Evolutionary conservation across 2,113 vertebrate species (phyloP).

Genomic region (Alethe castanea): DNA sequence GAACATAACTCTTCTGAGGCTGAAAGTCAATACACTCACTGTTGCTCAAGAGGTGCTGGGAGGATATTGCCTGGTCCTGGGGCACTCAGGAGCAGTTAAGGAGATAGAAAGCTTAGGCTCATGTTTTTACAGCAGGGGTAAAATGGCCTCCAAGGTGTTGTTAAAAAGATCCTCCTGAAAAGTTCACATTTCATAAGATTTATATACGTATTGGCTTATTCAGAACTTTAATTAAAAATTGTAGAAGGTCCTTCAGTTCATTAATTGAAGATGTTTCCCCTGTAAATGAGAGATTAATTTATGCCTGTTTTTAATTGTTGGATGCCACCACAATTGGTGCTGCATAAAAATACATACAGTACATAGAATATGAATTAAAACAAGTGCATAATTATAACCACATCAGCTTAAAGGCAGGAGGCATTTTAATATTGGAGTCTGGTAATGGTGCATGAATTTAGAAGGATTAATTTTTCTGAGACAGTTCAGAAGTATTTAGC

Average conservation of each 20-base stretch:
- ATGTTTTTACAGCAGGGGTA: neutral
- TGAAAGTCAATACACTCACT: neutral
- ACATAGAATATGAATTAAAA: constrained; percentile 55
- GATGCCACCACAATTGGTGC: neutral
- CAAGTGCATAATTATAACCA: constrained; percentile 48
- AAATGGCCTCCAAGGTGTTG: neutral
- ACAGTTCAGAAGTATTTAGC: constrained; percentile 56
- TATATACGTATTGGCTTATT: neutral
- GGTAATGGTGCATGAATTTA: constrained; percentile 58
- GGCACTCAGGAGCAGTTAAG: neutral
- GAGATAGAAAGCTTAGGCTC: neutral
- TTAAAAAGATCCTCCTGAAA: neutral
- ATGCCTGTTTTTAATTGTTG: constrained; percentile 56
- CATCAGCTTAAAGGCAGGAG: constrained; percentile 46
- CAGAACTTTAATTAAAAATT: constrained; percentile 48
- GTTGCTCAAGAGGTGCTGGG: neutral
- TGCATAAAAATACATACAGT: constrained; percentile 9
- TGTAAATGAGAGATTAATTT: constrained; percentile 49
- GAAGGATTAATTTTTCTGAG: constrained; percentile 54
- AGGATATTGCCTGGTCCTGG: neutral
- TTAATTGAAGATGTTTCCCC: constrained; percentile 36
- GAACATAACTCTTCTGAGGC: neutral
- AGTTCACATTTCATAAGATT: neutral
- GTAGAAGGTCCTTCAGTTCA: constrained; percentile 8
- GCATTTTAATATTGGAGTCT: constrained; percentile 39